These are phyloP conservation scores for Sycophaga agraensis DNA, from an alignment of 1,140 invertebrate genomes.

Conservation along the genomic window DNA sequence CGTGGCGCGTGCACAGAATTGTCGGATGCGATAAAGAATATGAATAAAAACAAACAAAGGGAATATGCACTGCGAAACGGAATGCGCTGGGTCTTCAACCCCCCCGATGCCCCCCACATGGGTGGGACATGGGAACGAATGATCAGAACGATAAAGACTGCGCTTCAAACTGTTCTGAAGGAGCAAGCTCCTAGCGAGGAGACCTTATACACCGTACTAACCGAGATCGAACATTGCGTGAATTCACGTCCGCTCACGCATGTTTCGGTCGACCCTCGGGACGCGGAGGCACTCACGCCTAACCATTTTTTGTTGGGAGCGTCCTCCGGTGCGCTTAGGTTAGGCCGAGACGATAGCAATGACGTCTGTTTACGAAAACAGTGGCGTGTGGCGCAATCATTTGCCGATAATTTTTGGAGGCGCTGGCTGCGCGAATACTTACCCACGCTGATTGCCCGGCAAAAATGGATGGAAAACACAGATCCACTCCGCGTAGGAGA, in stretches of 20 bases:
- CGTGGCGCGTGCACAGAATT: no score
- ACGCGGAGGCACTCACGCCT: slow-evolving; percentile 31
- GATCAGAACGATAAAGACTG: no score
- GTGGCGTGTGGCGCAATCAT: no score
- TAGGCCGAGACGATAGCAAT: not conserved
- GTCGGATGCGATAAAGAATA: no score
- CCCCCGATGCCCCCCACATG: no score
- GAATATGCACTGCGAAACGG: not conserved
- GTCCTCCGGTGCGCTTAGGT: not conserved
- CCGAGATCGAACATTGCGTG: no score
- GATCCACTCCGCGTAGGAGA: no score
- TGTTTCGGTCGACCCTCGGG: no score
- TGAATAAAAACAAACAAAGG: slow-evolving; percentile 11
- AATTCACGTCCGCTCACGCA: no score
- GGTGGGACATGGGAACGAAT: no score
- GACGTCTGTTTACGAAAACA: not conserved
- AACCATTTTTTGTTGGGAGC: slow-evolving; percentile 41
- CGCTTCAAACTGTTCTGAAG: no score
- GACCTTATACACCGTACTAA: not conserved
- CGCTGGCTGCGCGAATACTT: slow-evolving; percentile 38
- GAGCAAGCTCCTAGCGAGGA: slow-evolving; percentile 1
- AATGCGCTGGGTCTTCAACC: slow-evolving; percentile 10
- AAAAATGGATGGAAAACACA: no score
- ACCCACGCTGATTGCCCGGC: slow-evolving; percentile 32
- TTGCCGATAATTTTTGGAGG: slow-evolving; percentile 36